Conservation (phyloP, 2,113 vertebrate species). For the Hemicordylus capensis region DNA sequence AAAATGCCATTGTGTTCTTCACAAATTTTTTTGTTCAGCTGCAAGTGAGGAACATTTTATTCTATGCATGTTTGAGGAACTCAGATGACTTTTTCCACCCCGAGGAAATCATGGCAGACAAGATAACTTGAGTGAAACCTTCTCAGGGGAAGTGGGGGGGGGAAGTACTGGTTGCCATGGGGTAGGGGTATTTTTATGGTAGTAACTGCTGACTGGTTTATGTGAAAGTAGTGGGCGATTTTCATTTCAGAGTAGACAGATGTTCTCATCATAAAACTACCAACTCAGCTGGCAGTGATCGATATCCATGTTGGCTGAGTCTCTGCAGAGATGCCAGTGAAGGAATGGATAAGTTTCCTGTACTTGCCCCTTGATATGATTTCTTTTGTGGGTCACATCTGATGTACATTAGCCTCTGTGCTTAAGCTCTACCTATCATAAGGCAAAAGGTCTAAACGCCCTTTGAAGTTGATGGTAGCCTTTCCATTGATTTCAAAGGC, state of each 20-base stretch:
- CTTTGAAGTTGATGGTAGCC: neutral
- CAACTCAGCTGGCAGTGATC: neutral
- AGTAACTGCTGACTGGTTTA: neutral
- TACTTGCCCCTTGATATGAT: neutral
- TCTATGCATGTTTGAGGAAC: neutral
- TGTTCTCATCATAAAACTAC: neutral
- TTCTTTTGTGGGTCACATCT: constrained; percentile 13
- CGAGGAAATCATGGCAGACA: accelerated
- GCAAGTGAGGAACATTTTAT: neutral
- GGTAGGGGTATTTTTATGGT: neutral
- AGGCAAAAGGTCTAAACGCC: neutral
- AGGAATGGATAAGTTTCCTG: neutral
- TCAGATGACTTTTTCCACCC: neutral
- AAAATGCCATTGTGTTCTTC: neutral
- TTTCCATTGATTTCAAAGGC: neutral
- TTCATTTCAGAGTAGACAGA: neutral
- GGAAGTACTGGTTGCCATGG: neutral
- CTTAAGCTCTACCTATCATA: neutral
- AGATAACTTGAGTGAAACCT: too few species aligned
- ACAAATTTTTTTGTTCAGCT: neutral
- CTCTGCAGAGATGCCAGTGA: constrained; percentile 3
- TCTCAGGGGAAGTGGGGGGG: too few species aligned
- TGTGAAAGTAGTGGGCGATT: neutral
- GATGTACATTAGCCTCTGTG: neutral
- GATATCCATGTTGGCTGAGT: neutral